These are phyloP conservation scores for Diabrotica undecimpunctata DNA, from an alignment of 1,140 invertebrate species.

Conservation along the genomic window DNA sequence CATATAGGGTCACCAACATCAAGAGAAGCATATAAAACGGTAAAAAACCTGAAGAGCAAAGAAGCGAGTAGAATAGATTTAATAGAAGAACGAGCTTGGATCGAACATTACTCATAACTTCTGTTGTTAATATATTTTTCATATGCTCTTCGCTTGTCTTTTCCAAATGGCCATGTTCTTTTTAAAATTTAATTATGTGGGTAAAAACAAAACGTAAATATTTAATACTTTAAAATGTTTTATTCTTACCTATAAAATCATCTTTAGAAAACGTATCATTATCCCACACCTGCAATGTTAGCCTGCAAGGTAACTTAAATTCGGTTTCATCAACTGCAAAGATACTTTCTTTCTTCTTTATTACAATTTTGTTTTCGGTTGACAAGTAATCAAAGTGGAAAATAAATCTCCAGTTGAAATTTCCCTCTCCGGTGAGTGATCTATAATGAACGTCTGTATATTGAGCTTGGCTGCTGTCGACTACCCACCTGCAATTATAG, in stretches of 20 bases:
- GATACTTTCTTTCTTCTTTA: conserved; percentile 53
- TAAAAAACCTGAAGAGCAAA: too few relatives aligned
- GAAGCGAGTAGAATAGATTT: too few relatives aligned
- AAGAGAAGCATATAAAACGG: too few relatives aligned
- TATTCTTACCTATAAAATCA: conserved; percentile 69
- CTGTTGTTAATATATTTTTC: too few relatives aligned
- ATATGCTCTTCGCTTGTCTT: too few relatives aligned
- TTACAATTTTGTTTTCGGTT: conserved; percentile 72
- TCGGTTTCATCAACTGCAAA: conserved; percentile 65
- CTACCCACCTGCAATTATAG: conserved; percentile 64
- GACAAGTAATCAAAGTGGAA: conserved; percentile 77
- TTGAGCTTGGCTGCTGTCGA: conserved; percentile 65
- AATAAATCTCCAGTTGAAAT: conserved; percentile 90
- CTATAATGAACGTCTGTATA: conserved; percentile 80
- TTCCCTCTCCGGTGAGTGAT: conserved; percentile 75
- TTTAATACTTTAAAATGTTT: too few relatives aligned
- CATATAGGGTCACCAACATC: too few relatives aligned
- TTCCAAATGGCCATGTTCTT: too few relatives aligned
- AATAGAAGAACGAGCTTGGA: too few relatives aligned
- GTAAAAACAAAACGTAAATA: too few relatives aligned
- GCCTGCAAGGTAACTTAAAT: conserved; percentile 60
- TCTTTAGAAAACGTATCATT: conserved; percentile 73
- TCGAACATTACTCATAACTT: too few relatives aligned
- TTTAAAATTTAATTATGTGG: too few relatives aligned
- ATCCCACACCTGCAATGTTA: conserved; percentile 70